Base-by-base conservation (phyloP, 2,113 vertebrate genomes). In the Myxocyprinus asiaticus region DNA sequence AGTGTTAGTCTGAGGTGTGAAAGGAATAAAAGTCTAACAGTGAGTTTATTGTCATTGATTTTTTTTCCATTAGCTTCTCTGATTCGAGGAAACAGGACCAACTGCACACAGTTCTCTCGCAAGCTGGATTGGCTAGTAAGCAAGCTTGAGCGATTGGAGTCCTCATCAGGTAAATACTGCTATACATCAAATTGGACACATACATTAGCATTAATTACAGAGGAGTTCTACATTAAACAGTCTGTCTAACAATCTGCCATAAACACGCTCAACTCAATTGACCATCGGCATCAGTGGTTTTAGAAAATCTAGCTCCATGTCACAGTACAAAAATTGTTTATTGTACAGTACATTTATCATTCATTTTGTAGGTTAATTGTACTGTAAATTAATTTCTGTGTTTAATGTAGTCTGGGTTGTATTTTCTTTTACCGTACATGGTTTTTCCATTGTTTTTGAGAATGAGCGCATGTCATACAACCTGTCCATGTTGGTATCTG, bases 121-220 rank as follows among this genome's bases (percentile, higher is more conserved):
- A 98, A 97, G 71, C 91, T 99, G 22, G 96, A 98, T 76, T 99
- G 97, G 97, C 88, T 99, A 74, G 94, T 99, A 90, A 98, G 96
- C 90, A 99, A 99, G 93, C 87, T 99, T 86, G 97, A 99, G 87
- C 94, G 97, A 86, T 87, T 98, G 88, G 97, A 98, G 84, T 99
- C 97, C 81, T 98, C 97, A 77, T 97, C 97, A 94, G 97, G 97
- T 99, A 91, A 74, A 68, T 22, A 43, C 47, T 7, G 7, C 64
- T 22, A 61, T 76, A 50, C 0, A 15, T 69, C 67, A 66, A 74
- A 42, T n/a, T 2, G 1, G 71, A 74, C 58, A 74, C 15, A 50
- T 74, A 50, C 71, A 74, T 74, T 74, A 63, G 71, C 58, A 63
- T 47, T 74, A 47, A 33, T 74, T 74, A 74, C 47, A 50, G 45